Base-by-base conservation (phyloP, 2,888 invertebrate species). In the Nomada ruficornis region DNA sequence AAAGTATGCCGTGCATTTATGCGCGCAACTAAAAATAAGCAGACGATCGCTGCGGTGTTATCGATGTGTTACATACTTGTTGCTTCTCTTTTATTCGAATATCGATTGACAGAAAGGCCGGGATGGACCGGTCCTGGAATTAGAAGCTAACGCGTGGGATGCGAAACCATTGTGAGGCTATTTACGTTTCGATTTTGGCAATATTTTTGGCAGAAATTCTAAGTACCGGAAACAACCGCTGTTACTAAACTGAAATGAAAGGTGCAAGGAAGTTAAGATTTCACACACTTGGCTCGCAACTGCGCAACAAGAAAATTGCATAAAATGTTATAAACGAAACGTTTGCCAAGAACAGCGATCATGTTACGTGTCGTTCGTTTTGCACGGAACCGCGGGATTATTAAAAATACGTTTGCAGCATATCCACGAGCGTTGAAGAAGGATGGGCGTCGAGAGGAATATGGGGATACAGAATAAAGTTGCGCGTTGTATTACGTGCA, bases 271-370 rank as follows among this genome's bases (percentile, higher is more conserved):
- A 54, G 54, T 59, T 77, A 67, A 82, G 79, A 80, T 84, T 83
- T 72, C 76, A 67, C 54, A 20, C 71, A 83, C 72, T 86, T 90
- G 89, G 90, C 89, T 86, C 81, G 60, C 26, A 1, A 26, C 64
- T 64, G 84, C 77, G 88, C 86, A 90, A 91, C 88, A 77, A 90
- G 86, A 88, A 89, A 91, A 90, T 91, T 90, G 85, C 88, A 89
- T 85, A 90, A 91, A 80, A 59, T 63, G 50, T 88, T 86, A 77
- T 86, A 78, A 82, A 79, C 82, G 71, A 87, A 88, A 85, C 85
- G 80, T 72, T 89, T 92, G 92, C 91, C 92, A 90, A 83, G 74
- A 69, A 54, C 18, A 71, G 62, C 60, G 57, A 18, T 92, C 91
- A 89, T 88, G 89, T 91, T 91, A 91, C 57, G 57, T 57, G n/a